phyloP scores from a whole-genome alignment of 1,140 invertebrate species.

The Sinella curviseta region DNA sequence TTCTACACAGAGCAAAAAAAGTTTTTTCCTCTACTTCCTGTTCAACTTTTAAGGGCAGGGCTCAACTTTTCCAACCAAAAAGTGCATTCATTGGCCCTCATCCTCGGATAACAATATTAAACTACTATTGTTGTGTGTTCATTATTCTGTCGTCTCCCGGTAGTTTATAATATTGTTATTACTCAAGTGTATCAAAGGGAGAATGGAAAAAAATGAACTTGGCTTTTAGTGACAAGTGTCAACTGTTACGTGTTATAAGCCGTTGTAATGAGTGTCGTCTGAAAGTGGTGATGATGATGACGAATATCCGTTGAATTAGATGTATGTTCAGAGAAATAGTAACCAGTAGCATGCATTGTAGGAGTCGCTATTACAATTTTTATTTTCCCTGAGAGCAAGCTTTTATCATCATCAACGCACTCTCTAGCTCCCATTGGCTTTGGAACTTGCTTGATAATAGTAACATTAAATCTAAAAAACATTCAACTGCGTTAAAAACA shows the following conservation, averaged over 20 bases:
- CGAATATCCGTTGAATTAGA: background rate
- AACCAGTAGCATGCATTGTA: background rate
- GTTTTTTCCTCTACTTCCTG: slow-evolving; percentile 9
- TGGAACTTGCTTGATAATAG: no score
- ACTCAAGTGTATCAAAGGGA: background rate
- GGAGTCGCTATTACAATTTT: background rate
- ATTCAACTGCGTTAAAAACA: background rate
- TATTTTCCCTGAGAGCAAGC: background rate
- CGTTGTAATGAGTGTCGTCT: background rate
- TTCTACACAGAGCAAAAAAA: no score
- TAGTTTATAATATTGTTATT: no score
- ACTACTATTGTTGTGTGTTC: background rate
- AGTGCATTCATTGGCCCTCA: no score
- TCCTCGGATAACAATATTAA: no score
- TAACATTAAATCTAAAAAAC: no score
- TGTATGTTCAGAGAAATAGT: background rate
- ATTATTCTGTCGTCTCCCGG: no score
- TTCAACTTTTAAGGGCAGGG: slow-evolving; percentile 4
- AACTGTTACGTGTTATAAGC: slow-evolving; percentile 1
- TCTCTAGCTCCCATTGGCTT: no score
- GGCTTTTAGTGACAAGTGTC: slow-evolving; percentile 10
- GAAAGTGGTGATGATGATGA: slow-evolving; percentile 2
- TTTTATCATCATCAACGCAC: background rate
- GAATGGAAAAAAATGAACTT: background rate
- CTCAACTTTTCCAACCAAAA: background rate